A percentile compares a stretch with the other conserved stretches of the same genome.
These are phyloP conservation scores for Hipparchia sbordonii DNA, from an alignment of 2,888 invertebrate genomes.

Conservation along the genomic window DNA sequence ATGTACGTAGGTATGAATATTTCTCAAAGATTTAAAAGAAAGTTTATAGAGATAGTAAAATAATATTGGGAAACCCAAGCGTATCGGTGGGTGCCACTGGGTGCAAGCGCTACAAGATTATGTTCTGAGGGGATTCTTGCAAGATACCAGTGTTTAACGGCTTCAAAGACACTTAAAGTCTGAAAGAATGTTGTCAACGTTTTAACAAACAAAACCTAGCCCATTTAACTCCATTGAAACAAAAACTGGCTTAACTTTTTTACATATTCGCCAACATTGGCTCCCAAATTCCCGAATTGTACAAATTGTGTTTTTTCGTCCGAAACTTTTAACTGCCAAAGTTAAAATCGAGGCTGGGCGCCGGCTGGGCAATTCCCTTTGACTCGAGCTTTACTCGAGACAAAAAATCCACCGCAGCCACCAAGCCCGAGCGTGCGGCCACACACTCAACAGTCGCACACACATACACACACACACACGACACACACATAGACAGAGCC, in stretches of 20 bases:
- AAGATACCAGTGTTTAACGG: too few relatives aligned
- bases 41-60: too few relatives aligned
- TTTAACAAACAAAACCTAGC: not conserved
- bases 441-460: not conserved
- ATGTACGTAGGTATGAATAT: too few relatives aligned
- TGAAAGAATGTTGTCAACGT: too few relatives aligned
- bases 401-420: not conserved
- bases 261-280: slow-evolving; percentile 9
- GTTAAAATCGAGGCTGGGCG: slow-evolving; percentile 2
- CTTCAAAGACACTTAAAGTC: too few relatives aligned
- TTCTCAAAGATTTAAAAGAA: too few relatives aligned
- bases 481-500: too few relatives aligned
- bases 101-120: too few relatives aligned
- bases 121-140: too few relatives aligned
- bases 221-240: slow-evolving; percentile 1
- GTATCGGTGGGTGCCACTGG: too few relatives aligned
- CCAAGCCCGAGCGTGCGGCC: not conserved
- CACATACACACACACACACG: not conserved
- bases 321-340: slow-evolving; percentile 18
- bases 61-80: too few relatives aligned
- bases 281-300: slow-evolving; percentile 15
- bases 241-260: slow-evolving; percentile 8
- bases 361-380: not conserved
- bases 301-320: slow-evolving; percentile 16
- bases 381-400: not conserved